Percentiles rank a stretch among this genome's conserved stretches.
Evolutionary conservation across 2,113 vertebrate species (phyloP).

Genomic region (Phaethon lepturus): DNA sequence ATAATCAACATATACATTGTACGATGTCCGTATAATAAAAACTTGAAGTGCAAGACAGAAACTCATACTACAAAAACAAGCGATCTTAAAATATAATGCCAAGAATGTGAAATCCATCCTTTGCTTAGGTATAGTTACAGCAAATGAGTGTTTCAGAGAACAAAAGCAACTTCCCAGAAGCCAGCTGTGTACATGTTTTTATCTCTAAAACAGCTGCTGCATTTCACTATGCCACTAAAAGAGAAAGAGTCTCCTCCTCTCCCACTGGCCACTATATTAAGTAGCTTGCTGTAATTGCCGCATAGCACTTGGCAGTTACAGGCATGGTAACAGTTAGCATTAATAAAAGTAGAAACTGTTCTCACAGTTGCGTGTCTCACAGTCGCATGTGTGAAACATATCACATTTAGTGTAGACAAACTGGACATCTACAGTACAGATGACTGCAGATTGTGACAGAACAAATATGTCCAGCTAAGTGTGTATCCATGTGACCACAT

Average conservation of each 20-base stretch:
- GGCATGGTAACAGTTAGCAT: conserved; percentile 44
- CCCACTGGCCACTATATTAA: conserved; percentile 68
- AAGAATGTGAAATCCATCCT: background rate
- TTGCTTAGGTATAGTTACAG: background rate
- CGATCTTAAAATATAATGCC: background rate
- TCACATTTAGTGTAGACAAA: background rate
- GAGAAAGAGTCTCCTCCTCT: conserved; percentile 20
- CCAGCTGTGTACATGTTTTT: conserved; percentile 64
- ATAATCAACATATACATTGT: background rate
- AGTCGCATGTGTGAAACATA: conserved; percentile 24
- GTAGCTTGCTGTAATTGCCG: conserved; percentile 28
- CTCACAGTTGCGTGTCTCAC: conserved; percentile 31
- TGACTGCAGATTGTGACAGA: background rate
- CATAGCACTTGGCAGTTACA: conserved; percentile 58
- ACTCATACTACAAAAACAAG: background rate
- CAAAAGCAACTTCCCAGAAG: conserved; percentile 44
- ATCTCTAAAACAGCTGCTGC: conserved; percentile 54
- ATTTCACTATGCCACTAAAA: background rate
- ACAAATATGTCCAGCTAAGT: background rate
- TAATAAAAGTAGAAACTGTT: conserved; percentile 61
- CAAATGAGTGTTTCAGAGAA: conserved; percentile 17
- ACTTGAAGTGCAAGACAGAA: background rate
- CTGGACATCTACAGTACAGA: background rate
- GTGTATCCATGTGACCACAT: background rate
- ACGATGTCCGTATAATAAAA: background rate